Conservation (phyloP, 2,113 vertebrate genomes). For the Phalacrocorax pelagicus region DNA sequence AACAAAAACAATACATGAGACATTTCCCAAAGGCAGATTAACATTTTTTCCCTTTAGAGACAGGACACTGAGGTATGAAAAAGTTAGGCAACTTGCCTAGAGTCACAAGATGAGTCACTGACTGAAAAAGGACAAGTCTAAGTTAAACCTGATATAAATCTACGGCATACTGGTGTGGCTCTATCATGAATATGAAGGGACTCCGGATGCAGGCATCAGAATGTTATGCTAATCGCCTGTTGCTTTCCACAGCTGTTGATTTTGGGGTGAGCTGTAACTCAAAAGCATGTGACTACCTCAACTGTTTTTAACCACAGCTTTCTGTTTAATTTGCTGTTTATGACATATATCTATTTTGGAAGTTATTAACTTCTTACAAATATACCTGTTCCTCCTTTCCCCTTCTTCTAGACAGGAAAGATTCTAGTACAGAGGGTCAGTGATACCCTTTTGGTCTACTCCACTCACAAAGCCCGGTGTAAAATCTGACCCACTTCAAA, state of each 20-base stretch:
- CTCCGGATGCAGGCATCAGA: background rate
- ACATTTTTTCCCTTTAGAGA: background rate
- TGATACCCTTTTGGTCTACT: background rate
- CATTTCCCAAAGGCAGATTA: background rate
- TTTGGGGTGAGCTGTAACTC: background rate
- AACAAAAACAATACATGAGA: background rate
- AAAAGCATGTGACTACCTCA: background rate
- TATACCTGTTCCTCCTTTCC: background rate
- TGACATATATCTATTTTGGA: background rate
- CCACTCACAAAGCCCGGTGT: background rate
- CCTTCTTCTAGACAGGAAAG: background rate
- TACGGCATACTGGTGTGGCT: background rate
- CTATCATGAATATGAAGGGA: background rate
- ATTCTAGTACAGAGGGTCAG: background rate
- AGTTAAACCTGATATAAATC: background rate
- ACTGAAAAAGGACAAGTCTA: background rate
- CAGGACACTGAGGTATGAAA: conserved; percentile 1
- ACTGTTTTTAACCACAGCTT: background rate
- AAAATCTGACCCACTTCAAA: background rate
- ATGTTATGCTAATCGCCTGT: background rate
- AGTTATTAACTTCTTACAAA: background rate
- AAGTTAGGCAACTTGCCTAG: conserved; percentile 14
- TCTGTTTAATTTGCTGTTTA: background rate
- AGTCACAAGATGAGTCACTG: background rate
- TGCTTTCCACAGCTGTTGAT: background rate